Percentiles rank a stretch among this genome's conserved stretches.
phyloP scores from a whole-genome alignment of 2,113 vertebrate genomes.

The Arvicanthis niloticus region DNA sequence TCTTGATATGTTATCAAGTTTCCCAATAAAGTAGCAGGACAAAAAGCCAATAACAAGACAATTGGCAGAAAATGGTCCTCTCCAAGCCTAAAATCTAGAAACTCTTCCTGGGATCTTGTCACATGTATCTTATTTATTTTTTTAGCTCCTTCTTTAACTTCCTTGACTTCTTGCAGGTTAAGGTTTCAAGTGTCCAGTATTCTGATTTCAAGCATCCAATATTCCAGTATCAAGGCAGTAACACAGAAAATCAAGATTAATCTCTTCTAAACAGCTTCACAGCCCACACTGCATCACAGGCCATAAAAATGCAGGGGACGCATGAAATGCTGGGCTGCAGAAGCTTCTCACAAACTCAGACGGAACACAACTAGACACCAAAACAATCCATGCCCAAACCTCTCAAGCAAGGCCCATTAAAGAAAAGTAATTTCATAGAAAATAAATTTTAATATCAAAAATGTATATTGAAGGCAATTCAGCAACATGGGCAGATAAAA shows the following conservation, averaged over 20 bases:
- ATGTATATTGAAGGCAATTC: background rate
- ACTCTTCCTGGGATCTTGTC: background rate
- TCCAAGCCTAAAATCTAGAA: background rate
- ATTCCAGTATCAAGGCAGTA: background rate
- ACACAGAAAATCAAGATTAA: conserved; percentile 37
- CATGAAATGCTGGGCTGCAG: background rate
- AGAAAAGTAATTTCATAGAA: background rate
- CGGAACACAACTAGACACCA: background rate
- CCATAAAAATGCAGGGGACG: conserved; percentile 26
- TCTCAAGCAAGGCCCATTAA: background rate
- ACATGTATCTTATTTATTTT: background rate
- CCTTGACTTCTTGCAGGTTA: background rate
- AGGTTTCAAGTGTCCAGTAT: background rate
- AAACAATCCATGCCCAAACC: background rate
- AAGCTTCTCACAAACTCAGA: background rate
- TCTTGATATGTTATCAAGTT: background rate
- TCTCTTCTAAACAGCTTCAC: background rate
- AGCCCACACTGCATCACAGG: background rate
- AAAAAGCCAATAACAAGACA: background rate
- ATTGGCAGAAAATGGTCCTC: background rate
- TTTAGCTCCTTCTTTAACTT: background rate
- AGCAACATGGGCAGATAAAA: background rate
- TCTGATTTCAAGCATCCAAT: background rate
- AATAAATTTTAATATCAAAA: conserved; percentile 13
- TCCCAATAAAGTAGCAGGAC: background rate